Evolutionary conservation across 1,140 invertebrate genomes (phyloP).

Genomic region (Tetramorium parvispinum): DNA sequence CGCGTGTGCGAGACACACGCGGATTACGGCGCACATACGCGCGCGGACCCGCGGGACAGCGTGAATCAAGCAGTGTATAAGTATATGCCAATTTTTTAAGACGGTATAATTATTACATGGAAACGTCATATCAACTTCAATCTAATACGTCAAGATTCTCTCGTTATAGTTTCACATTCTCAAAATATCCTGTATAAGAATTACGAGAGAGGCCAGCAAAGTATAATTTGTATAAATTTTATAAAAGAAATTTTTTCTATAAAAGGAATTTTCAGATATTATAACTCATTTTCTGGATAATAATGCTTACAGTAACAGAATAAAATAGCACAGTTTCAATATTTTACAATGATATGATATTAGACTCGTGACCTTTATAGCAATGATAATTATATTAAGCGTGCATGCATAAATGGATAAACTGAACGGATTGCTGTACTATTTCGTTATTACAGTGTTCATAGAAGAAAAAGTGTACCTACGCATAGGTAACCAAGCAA

Average conservation of each 20-base stretch:
- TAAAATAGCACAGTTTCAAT: neutral
- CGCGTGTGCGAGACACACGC: constrained; percentile 7
- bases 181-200: neutral
- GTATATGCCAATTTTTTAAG: neutral
- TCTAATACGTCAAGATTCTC: neutral
- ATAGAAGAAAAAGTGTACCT: neutral
- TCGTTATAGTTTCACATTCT: neutral
- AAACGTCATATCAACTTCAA: neutral
- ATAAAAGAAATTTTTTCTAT: neutral
- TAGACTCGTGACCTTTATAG: neutral
- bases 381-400: neutral
- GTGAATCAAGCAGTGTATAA: neutral
- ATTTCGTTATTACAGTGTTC: neutral
- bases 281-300: neutral
- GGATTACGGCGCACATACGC: constrained; percentile 5
- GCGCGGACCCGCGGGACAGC: neutral
- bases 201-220: neutral
- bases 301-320: neutral
- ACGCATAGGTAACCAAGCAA: neutral
- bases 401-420: neutral
- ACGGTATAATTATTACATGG: neutral
- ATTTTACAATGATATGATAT: neutral
- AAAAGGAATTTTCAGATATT: neutral
- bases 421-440: neutral
- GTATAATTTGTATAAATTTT: neutral